These are phyloP conservation scores for Dromiciops gliroides DNA, from an alignment of 2,113 vertebrate genomes.

Conservation along the genomic window DNA sequence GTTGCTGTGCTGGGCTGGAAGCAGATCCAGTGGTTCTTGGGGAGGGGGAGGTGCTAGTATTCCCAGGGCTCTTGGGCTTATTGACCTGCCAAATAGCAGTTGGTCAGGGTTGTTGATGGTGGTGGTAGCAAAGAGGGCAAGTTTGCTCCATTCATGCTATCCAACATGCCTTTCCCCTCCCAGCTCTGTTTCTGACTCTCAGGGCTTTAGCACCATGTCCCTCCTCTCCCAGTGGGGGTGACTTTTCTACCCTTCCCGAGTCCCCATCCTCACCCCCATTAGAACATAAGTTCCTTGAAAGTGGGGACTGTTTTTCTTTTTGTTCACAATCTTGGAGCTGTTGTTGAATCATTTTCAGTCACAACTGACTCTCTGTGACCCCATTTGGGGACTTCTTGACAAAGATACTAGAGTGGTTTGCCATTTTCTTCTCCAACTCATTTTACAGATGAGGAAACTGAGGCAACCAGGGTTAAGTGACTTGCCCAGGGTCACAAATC, in stretches of 20 bases:
- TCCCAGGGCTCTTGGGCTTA: not conserved
- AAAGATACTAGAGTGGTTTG: not conserved
- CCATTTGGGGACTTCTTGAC: not conserved
- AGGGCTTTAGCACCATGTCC: not conserved
- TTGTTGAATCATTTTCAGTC: not conserved
- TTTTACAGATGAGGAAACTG: not conserved
- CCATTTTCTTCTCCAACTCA: not conserved
- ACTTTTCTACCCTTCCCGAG: not conserved
- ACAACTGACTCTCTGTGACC: not conserved
- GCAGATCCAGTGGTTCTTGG: not conserved
- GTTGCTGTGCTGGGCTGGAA: not conserved
- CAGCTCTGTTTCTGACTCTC: not conserved
- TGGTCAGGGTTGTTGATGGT: not conserved
- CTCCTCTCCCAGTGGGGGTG: not conserved
- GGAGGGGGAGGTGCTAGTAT: not conserved
- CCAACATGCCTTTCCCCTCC: not conserved
- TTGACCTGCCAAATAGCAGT: not conserved
- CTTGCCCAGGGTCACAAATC: not conserved
- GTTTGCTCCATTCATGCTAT: not conserved
- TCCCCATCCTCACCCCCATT: not conserved
- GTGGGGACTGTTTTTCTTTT: not conserved
- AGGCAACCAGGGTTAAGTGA: not conserved
- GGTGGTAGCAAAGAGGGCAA: not conserved
- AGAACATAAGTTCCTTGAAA: not conserved
- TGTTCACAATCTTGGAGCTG: not conserved